Conservation (phyloP, 2,797 vertebrate genomes). For the Leptodactylus fallax region DNA sequence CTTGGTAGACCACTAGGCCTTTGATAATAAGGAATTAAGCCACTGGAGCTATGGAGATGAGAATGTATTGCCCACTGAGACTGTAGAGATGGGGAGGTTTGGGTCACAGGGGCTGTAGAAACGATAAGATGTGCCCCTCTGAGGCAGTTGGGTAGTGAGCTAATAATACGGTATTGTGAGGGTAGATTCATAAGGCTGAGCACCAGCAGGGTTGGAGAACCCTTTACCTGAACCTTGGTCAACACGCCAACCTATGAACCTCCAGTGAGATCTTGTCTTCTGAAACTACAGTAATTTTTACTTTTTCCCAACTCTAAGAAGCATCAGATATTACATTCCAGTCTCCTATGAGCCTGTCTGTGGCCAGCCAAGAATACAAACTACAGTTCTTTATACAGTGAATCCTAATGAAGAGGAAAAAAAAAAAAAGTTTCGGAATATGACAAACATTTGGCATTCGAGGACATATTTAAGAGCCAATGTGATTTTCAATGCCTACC, state of each 20-base stretch:
- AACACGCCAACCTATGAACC: not conserved
- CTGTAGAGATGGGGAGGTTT: not conserved
- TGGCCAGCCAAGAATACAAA: not conserved
- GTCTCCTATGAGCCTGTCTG: not conserved
- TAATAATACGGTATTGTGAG: not conserved
- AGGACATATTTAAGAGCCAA: constrained; percentile 24
- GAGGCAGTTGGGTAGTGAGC: not conserved
- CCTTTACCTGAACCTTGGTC: not conserved
- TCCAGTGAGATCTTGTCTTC: not conserved
- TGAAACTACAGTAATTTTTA: not conserved
- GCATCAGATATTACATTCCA: not conserved
- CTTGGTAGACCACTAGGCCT: too few relatives aligned
- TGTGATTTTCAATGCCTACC: constrained; percentile 45
- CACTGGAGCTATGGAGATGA: not conserved
- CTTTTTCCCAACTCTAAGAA: not conserved
- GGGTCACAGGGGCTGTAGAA: not conserved
- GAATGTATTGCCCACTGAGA: not conserved
- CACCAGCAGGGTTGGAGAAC: not conserved
- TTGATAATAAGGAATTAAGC: not conserved
- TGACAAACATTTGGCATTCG: constrained; percentile 44
- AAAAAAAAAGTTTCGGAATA: constrained; percentile 43
- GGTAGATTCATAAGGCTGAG: not conserved
- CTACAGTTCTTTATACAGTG: constrained; percentile 21
- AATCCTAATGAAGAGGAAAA: constrained; percentile 20
- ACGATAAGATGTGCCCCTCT: not conserved